Conservation (phyloP, 2,888 invertebrate genomes). For the Drosophila sordidapex region DNA sequence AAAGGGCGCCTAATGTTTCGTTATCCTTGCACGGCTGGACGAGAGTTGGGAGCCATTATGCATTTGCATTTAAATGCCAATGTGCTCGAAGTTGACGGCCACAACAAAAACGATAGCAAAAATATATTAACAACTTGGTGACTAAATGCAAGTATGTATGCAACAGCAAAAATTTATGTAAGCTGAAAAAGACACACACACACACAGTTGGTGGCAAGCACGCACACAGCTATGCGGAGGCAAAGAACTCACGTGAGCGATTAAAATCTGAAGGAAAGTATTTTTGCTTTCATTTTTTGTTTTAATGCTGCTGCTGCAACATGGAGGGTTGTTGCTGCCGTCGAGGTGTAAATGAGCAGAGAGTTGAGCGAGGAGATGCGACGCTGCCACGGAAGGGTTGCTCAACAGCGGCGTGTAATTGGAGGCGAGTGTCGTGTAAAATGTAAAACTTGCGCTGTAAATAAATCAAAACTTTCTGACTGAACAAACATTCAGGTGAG, state of each 20-base stretch:
- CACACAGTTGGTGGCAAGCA: conserved; percentile 1
- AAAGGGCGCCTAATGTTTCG: neutral
- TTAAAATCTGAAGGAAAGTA: conserved; percentile 80
- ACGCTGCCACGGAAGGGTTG: conserved; percentile 59
- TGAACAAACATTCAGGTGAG: conserved; percentile 81
- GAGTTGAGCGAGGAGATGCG: conserved; percentile 40
- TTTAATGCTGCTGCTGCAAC: conserved; percentile 38
- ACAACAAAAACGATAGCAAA: conserved; percentile 58
- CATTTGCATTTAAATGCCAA: conserved; percentile 63
- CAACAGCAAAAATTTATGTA: conserved; percentile 29
- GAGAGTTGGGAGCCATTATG: conserved; percentile 11
- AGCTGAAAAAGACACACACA: conserved; percentile 31
- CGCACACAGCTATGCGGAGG: conserved; percentile 22
- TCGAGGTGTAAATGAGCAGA: conserved; percentile 75
- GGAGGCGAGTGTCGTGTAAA: conserved; percentile 82
- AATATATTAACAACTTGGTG: conserved; percentile 70
- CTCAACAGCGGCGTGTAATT: conserved; percentile 71
- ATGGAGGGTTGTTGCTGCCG: conserved; percentile 65
- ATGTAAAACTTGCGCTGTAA: conserved; percentile 81
- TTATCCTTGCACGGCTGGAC: neutral
- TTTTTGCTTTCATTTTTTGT: conserved; percentile 63
- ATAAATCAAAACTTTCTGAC: conserved; percentile 82
- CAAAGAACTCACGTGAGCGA: conserved; percentile 77
- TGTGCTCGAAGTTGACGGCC: conserved; percentile 52
- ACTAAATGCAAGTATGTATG: conserved; percentile 60